phyloP scores from a whole-genome alignment of 2,113 vertebrate species.

The Odontesthes bonariensis region DNA sequence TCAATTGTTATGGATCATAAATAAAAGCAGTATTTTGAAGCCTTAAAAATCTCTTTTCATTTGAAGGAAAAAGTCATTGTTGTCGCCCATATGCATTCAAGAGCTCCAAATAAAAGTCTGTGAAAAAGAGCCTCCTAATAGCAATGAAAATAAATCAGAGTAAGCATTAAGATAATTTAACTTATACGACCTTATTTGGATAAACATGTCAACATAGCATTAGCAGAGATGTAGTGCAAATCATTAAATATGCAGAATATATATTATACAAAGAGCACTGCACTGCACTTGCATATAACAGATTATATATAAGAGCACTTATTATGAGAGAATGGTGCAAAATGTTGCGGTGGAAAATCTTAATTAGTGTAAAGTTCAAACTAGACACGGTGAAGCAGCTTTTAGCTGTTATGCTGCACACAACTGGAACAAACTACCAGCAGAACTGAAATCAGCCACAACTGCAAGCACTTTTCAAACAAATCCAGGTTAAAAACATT shows the following conservation, averaged over 20 bases:
- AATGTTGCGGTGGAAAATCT: not conserved
- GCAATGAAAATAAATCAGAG: not conserved
- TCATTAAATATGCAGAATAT: not conserved
- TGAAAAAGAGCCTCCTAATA: too few species aligned
- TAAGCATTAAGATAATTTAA: not conserved
- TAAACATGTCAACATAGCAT: not conserved
- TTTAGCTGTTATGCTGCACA: too few species aligned
- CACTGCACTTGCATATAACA: not conserved
- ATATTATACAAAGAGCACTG: constrained; percentile 9
- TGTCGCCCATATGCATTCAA: not conserved
- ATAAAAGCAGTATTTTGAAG: constrained; percentile 29
- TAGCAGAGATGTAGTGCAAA: not conserved
- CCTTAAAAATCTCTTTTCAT: not conserved
- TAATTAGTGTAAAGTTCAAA: not conserved
- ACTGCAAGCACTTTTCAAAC: too few species aligned
- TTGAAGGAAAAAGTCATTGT: not conserved
- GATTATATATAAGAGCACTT: too few species aligned
- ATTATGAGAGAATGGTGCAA: constrained; percentile 25
- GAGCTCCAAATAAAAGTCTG: too few species aligned
- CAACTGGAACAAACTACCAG: too few species aligned
- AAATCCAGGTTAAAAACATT: too few species aligned
- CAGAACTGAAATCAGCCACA: too few species aligned
- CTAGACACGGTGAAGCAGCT: too few species aligned
- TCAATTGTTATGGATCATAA: constrained; percentile 1
- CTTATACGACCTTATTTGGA: not conserved